phyloP scores from a whole-genome alignment of 2,888 invertebrate genomes.

The Ophioninae sp. region DNA sequence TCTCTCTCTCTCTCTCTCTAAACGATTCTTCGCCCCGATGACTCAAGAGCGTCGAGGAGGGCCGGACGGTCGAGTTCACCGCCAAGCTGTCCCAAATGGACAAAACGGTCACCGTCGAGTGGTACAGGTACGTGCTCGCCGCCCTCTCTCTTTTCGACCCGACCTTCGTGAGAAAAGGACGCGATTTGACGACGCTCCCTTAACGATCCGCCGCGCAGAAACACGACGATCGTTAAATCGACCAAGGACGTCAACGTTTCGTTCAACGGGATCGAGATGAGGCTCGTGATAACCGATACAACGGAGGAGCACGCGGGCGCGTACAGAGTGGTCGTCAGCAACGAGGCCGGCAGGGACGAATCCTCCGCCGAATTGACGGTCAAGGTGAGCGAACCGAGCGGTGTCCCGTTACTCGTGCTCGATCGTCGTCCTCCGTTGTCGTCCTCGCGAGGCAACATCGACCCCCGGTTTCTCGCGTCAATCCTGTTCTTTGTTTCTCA shows the following conservation, averaged over 20 bases:
- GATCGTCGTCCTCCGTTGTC: no score
- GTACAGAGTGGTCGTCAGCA: slow-evolving; percentile 93
- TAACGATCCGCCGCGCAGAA: slow-evolving; percentile 72
- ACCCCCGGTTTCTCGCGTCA: no score
- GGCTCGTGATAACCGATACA: slow-evolving; percentile 89
- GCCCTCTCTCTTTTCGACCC: not conserved
- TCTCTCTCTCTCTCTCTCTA: no score
- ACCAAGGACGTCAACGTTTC: slow-evolving; percentile 90
- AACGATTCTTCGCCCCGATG: not conserved
- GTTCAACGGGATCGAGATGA: slow-evolving; percentile 92
- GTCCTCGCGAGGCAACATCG: no score
- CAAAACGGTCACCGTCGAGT: slow-evolving; percentile 90
- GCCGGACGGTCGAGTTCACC: slow-evolving; percentile 90
- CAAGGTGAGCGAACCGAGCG: slow-evolving; percentile 77
- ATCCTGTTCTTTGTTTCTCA: slow-evolving; percentile 23
- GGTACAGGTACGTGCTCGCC: slow-evolving; percentile 88
- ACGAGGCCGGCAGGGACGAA: slow-evolving; percentile 95
- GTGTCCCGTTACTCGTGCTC: no score
- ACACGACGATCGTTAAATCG: slow-evolving; percentile 87
- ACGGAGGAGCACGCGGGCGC: slow-evolving; percentile 89
- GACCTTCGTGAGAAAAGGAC: not conserved
- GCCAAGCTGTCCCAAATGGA: slow-evolving; percentile 89
- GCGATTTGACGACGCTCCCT: not conserved
- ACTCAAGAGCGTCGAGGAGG: slow-evolving; percentile 85
- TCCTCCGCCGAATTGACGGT: slow-evolving; percentile 93